Base-by-base conservation (phyloP, 2,888 invertebrate genomes). In the Bellardia pandia region DNA sequence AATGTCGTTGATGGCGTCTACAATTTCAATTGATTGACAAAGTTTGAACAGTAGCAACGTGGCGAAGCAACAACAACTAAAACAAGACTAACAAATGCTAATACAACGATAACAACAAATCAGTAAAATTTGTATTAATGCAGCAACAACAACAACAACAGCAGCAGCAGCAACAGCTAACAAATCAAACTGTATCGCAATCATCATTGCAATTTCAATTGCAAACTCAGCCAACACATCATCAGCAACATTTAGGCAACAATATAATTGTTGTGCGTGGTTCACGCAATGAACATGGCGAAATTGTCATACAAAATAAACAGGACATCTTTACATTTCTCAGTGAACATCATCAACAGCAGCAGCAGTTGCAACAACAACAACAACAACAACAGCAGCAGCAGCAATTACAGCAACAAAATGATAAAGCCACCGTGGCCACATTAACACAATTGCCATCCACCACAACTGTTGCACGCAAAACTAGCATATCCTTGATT, bases 281-380 rank as follows among this genome's bases (percentile, higher is more conserved):
- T 79, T 92, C 94, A 78, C 93, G 94, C 88, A 93, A 93, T 74
- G 94, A 94, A 89, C 93, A 94, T 90, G 94, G 94, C 77, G 93
- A 94, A 91, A 93, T 94, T 89, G 93, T 94, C 85, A 93, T 94
- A 87, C 94, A 94, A 89, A 94, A 94, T 88, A 93, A 93, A 88
- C 94, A 94, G 91, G 94, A 94, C 86, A 92, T 94, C 86, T 92
- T 94, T 75, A 93, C 92, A 89, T 92, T 94, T 90, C 92, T 93
- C 86, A 93, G 90, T 86, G 93, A 93, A 66, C 91, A 91, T 79
- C 89, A 89, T 71, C 91, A 91, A 53, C 90, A 90, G 42, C 90
- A 90, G 33, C 90, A 90, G 45, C 90, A 89, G 33, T 88, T 85
- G 14, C 89, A 77, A 88, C 90, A 86, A 83, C 91, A 86, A 88